Evolutionary conservation across 2,888 invertebrate genomes (phyloP).

Genomic region (Dendrolimus houi): DNA sequence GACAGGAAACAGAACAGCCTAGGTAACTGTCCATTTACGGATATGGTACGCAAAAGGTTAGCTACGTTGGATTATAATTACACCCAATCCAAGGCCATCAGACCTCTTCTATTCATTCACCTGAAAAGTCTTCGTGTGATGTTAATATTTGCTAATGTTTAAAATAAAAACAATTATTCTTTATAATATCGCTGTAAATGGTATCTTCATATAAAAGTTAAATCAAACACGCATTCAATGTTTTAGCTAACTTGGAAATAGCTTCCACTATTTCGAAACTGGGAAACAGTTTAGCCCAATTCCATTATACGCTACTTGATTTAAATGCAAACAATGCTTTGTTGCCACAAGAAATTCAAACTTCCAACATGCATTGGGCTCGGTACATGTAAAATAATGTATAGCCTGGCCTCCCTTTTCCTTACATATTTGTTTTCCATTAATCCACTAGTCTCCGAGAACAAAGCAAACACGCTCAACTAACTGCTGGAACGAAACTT

Average conservation of each 20-base stretch:
- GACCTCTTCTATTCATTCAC: no score
- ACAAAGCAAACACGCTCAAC: constrained; percentile 25
- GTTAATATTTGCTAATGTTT: no score
- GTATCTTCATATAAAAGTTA: no score
- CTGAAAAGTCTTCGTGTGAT: no score
- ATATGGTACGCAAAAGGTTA: no score
- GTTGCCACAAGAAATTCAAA: constrained; percentile 14
- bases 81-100: no score
- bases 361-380: constrained; percentile 12
- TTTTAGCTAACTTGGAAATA: neutral
- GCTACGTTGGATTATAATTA: no score
- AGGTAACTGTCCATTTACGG: no score
- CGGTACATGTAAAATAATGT: constrained; percentile 21
- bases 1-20: no score
- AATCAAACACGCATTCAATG: no score
- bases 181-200: no score
- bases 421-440: constrained; percentile 38
- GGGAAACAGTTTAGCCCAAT: neutral
- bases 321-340: neutral
- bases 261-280: neutral
- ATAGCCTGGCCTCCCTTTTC: constrained; percentile 12
- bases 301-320: neutral
- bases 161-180: no score
- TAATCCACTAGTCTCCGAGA: constrained; percentile 33
- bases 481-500: constrained; percentile 7